Percentiles rank a stretch among this genome's conserved stretches.
Evolutionary conservation across 2,113 vertebrate genomes (phyloP).

Genomic region (Buteo buteo): DNA sequence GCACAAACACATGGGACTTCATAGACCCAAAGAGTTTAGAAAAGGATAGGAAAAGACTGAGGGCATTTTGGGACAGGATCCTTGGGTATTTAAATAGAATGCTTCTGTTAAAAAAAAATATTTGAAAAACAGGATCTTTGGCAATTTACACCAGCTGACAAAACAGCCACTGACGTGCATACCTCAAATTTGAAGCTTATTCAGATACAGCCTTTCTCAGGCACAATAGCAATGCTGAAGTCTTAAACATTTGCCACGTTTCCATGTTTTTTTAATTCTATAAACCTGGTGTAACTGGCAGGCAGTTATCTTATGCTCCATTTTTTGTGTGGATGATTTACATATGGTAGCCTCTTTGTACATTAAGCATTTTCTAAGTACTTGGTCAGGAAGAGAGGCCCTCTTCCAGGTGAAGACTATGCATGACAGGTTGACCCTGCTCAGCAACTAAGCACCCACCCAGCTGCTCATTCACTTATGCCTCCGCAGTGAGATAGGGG

Average conservation of each 20-base stretch:
- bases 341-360: not conserved
- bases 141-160: not conserved
- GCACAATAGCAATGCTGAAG: not conserved
- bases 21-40: not conserved
- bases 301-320: not conserved
- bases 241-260: not conserved
- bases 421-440: not conserved
- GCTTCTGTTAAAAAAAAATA: not conserved
- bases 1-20: not conserved
- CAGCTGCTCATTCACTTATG: not conserved
- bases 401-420: not conserved
- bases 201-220: not conserved
- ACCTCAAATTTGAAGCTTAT: not conserved
- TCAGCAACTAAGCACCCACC: not conserved
- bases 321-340: not conserved
- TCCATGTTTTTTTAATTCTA: not conserved
- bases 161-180: not conserved
- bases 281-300: not conserved
- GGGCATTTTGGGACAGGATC: not conserved
- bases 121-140: not conserved
- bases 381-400: not conserved
- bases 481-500: rapidly evolving
- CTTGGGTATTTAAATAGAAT: not conserved
- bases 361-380: not conserved
- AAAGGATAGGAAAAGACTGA: not conserved